Evolutionary conservation across 1,140 invertebrate species (phyloP), one percentile per base, ranked within the genome.

Genomic region (Pseudoatta argentina): DNA sequence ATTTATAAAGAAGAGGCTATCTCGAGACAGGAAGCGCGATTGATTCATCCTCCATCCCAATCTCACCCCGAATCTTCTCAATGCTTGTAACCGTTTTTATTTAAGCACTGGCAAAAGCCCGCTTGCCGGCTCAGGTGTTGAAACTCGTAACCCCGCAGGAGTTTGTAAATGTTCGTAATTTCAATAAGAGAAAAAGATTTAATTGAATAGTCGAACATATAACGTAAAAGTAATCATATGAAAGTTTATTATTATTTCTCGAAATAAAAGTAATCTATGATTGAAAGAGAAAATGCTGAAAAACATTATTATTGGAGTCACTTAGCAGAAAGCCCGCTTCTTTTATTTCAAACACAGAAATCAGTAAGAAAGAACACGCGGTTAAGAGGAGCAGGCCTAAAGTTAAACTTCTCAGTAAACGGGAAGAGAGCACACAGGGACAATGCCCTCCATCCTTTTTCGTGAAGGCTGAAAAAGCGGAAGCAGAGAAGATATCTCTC

Each of bases 1-100:
- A 95, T 94, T 95, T 95, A 95, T 95, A 95, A 95, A 95, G 94
- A 95, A 95, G 92, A 92, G 91, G 85, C 92, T 92, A 86, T 71
- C 86, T 79, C 89, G 88, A 90, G 87, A 89, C 87, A 64, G 88
- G 83, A 92, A 91, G 87, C 88, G 91, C 93, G 92, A 95, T 95
- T 95, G 94, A 95, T 95, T 91, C 90, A 76, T 87, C 51, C 82
- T 44, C 16, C 27, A 27, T 16, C 39, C 67, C 6, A 14, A 34
- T 7, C 12, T 34, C 53, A 55, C 4, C 12, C 30, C 24, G 53
- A n/a, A 12, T 64, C 24, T 57, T 57, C 48, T 51, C 30, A 21
- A 27, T 14, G 16, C 12, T 3, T 67, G 53, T 44, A 39, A 57
- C 39, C 59, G 30, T 76, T 89, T 88, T 82, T 88, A 59, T 72